Evolutionary conservation across 2,888 invertebrate species (phyloP).

Genomic region (Actias luna): DNA sequence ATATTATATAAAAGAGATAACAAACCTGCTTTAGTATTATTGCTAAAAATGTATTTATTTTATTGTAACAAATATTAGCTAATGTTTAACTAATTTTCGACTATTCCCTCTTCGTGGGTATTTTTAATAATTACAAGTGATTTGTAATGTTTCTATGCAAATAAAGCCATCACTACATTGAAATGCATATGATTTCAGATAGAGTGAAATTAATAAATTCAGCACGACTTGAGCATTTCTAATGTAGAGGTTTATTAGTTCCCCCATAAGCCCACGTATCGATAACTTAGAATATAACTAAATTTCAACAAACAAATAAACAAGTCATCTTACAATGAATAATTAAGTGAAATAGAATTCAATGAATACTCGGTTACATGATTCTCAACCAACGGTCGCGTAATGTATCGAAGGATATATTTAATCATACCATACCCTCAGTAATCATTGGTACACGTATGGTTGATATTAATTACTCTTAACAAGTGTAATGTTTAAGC

Average conservation of each 20-base stretch:
- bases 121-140: neutral
- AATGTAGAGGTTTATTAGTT: neutral
- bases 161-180: constrained; percentile 1
- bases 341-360: no score
- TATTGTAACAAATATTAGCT: neutral
- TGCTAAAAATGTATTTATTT: neutral
- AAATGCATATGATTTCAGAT: constrained; percentile 10
- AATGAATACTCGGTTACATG: no score
- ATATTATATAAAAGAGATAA: neutral
- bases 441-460: no score
- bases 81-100: neutral
- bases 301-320: neutral
- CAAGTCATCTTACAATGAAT: no score
- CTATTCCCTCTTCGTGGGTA: no score
- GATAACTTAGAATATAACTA: neutral
- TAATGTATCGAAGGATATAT: no score
- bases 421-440: no score
- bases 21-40: neutral
- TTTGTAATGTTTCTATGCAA: neutral
- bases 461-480: no score
- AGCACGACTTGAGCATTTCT: neutral
- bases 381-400: no score
- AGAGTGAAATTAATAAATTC: constrained; percentile 10
- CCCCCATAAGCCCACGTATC: neutral
- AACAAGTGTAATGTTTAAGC: no score